Evolutionary conservation across 1,140 invertebrate species (phyloP).

Genomic region (Cepaea nemoralis): DNA sequence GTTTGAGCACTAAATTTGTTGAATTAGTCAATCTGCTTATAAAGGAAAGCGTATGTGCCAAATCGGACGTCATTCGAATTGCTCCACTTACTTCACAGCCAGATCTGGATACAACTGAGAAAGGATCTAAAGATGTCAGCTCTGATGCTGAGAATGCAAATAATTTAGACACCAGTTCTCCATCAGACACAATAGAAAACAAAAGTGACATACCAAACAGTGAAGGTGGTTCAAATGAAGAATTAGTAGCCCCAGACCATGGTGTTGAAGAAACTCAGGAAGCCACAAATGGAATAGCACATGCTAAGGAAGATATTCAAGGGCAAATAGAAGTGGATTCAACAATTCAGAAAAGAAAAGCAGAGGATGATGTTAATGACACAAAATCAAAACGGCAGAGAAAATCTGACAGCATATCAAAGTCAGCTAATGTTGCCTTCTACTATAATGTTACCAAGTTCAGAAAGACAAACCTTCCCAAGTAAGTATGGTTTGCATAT

Average conservation of each 20-base stretch:
- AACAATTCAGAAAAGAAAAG: slow-evolving; percentile 14
- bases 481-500: slow-evolving; percentile 22
- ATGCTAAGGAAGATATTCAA: background rate
- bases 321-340: background rate
- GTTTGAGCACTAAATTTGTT: slow-evolving; percentile 8
- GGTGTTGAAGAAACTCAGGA: background rate
- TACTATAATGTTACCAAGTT: slow-evolving; percentile 32
- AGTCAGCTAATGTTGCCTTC: slow-evolving; percentile 26
- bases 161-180: background rate
- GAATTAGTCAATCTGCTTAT: background rate
- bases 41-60: background rate
- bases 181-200: background rate
- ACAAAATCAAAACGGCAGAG: background rate
- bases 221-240: background rate
- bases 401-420: background rate
- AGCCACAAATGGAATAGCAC: background rate
- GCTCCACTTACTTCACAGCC: background rate
- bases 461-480: slow-evolving; percentile 22
- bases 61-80: background rate
- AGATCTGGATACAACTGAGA: background rate
- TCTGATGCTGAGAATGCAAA: background rate
- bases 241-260: background rate
- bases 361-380: background rate
- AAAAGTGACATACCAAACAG: background rate
- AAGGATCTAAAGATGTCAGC: background rate